Base-by-base conservation (phyloP, 1,140 invertebrate species). In the Caerostris extrusa region DNA sequence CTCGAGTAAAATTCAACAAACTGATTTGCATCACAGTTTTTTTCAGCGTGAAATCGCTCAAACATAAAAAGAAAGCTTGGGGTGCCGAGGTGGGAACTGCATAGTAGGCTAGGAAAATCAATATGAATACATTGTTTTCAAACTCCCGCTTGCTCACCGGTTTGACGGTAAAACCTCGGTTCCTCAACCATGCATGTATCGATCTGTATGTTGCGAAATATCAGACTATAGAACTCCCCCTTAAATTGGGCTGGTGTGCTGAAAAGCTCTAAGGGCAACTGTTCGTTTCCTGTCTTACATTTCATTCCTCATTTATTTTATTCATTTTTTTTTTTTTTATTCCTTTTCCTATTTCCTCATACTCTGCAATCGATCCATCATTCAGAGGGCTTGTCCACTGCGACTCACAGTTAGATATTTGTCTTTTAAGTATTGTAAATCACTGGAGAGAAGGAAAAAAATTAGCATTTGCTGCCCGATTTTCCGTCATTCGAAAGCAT, bases 81-180 rank as follows among this genome's bases (percentile, higher is more conserved):
- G 71, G 50, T 77, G 71, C 34, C 53, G 71, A 77, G 71, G 71
- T 53, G 71, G 71, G 71, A 77, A 77, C 71, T 77, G 69, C n/a
- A n/a, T 71, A 77, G 71, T 77, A 77, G 71, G 83, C 86, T 61
- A 53, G 86, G 53, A 55, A 88, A 88, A 88, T 88, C 86, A 61
- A 88, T 88, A 67, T 64, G 58, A 56, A 88, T 88, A 88, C 86
- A 88, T 88, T 88, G 86, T 88, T 88, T 88, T 88, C 86, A 64
- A 88, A 88, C 34, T 88, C 86, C 86, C 86, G 86, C 60, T 61
- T 88, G 61, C 17, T 50, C 58, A 64, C 86, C 83, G 7, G 50
- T 88, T 88, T 88, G 86, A 88, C 86, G 61, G 61, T 3, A 88
- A 67, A 64, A 88, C 86, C 86, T 64, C 86, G 86, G 86, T 88